phyloP scores from a whole-genome alignment of 2,113 vertebrate genomes.

The Charadrius vociferus region DNA sequence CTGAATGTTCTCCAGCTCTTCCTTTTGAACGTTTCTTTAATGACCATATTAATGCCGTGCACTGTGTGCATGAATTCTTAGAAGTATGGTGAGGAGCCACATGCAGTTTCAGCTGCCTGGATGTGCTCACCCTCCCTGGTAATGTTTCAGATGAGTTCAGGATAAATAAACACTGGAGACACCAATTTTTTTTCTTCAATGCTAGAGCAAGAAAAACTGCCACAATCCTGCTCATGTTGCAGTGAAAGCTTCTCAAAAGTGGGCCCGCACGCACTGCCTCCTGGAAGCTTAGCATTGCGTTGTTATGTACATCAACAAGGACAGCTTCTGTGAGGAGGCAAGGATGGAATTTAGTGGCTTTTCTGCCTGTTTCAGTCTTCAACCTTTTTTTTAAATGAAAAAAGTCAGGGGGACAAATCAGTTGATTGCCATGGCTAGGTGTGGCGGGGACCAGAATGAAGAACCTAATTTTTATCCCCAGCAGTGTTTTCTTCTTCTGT shows the following conservation, averaged over 20 bases:
- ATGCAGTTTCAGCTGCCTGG: neutral
- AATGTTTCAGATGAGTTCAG: neutral
- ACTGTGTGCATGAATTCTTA: neutral
- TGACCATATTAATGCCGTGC: neutral
- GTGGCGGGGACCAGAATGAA: neutral
- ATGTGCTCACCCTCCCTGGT: neutral
- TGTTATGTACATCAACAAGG: rapidly evolving
- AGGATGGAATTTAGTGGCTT: neutral
- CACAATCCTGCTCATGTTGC: neutral
- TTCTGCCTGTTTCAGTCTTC: neutral
- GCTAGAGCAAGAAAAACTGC: neutral
- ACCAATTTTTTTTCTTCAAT: neutral
- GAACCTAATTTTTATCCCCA: neutral
- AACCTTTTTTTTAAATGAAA: neutral
- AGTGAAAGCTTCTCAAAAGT: neutral
- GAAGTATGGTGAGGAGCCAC: neutral
- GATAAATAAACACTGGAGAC: neutral
- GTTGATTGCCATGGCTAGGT: neutral
- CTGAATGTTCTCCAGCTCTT: neutral
- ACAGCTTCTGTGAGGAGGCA: neutral
- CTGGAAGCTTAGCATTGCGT: neutral
- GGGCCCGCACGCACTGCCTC: neutral
- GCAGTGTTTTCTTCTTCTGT: neutral
- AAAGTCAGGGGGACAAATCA: neutral
- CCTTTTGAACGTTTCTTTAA: neutral